Conservation (phyloP, 1,140 invertebrate genomes). For the Globodera rostochiensis region DNA sequence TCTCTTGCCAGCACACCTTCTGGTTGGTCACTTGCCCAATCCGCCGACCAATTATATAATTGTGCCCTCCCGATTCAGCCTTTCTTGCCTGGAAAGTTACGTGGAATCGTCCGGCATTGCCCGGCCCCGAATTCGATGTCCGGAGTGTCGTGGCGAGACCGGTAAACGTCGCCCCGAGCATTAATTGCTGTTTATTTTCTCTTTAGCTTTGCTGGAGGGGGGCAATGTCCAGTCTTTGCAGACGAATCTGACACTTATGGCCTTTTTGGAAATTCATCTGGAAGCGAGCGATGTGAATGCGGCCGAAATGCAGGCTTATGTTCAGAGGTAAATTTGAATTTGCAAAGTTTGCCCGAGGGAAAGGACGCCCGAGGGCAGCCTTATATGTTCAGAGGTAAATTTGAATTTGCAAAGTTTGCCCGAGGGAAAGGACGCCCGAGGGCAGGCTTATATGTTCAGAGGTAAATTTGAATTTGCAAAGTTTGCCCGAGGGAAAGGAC, state of each 20-base stretch:
- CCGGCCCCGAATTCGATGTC: conserved; percentile 90
- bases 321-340: conserved; percentile 58
- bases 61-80: conserved; percentile 68
- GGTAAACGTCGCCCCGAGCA: conserved; percentile 78
- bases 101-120: conserved; percentile 79
- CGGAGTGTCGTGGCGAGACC: conserved; percentile 84
- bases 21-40: conserved; percentile 65
- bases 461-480: conserved; percentile 1
- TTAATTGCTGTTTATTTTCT: conserved; percentile 5
- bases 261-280: conserved; percentile 90
- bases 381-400: too few species aligned
- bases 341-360: too few species aligned
- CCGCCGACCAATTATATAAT: neutral
- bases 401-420: too few species aligned
- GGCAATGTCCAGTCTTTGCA: conserved; percentile 82
- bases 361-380: too few species aligned
- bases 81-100: conserved; percentile 94
- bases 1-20: conserved; percentile 99
- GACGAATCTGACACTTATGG: conserved; percentile 90
- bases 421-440: too few species aligned
- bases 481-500: neutral
- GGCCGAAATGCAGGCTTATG: conserved; percentile 67
- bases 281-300: conserved; percentile 87
- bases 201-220: conserved; percentile 79
- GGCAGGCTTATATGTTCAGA: too few species aligned